phyloP scores from a whole-genome alignment of 2,113 vertebrate species.

The Geococcyx californianus region DNA sequence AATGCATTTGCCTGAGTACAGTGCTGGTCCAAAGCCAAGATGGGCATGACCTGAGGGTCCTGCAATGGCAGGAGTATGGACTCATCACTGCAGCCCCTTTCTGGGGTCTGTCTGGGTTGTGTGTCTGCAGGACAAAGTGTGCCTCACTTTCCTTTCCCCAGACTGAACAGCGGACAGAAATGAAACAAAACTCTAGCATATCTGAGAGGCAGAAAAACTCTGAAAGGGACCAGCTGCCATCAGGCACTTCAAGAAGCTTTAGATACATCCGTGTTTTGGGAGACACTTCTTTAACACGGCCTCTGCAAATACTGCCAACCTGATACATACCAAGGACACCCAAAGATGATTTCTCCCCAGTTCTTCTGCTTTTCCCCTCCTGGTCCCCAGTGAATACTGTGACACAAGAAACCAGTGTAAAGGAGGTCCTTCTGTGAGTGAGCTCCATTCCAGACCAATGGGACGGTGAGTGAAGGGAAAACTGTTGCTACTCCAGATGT shows the following conservation, averaged over 20 bases:
- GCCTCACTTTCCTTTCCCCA: background rate
- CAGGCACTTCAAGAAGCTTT: background rate
- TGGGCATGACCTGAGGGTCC: background rate
- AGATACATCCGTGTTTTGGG: background rate
- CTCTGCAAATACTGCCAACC: background rate
- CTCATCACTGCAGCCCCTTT: background rate
- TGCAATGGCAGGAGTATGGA: background rate
- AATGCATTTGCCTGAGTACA: background rate
- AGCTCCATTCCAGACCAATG: accelerated
- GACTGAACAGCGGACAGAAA: background rate
- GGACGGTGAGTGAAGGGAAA: background rate
- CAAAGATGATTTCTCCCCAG: accelerated
- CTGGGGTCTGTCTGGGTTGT: background rate
- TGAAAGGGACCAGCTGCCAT: background rate
- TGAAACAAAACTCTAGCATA: background rate
- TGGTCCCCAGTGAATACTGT: too few species aligned
- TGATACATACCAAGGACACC: background rate
- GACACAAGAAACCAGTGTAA: background rate
- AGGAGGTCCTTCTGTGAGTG: background rate
- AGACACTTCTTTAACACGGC: background rate
- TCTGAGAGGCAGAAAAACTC: background rate
- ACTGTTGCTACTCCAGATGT: background rate
- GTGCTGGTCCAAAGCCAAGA: background rate
- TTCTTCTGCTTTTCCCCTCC: background rate
- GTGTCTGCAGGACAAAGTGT: background rate